Evolutionary conservation across 2,888 invertebrate genomes (phyloP), one percentile per base, ranked within the genome.

Genomic region (Lamellibrachia columna): DNA sequence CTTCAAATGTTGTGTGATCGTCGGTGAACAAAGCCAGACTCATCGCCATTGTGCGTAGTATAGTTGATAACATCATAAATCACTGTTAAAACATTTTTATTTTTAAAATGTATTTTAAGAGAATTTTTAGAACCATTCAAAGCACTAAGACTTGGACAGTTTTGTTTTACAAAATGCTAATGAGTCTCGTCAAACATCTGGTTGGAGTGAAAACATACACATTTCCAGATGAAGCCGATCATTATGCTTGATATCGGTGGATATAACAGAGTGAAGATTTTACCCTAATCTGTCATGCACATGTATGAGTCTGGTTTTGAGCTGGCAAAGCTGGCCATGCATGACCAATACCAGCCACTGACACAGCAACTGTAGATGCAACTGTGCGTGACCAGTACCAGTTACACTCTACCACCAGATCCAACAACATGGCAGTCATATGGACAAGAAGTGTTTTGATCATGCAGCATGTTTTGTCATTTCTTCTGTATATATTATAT

Each of bases 401-500:
- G 91, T 91, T 91, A 28, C 28, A 22, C 22, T 91, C 2, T 91
- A n/a, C 91, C 40, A 91, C 40, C 91, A 91, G 40, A 22, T 91
- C 91, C 91, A 91, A 22, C 91, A 91, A 22, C 91, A 91, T 90
- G 90, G 90, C 90, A 90, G 22, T 28, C 7, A 28, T 91, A 22
- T 28, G 28, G 22, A 28, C 91, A 91, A 28, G 91, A 91, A 91
- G 28, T 91, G 91, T 91, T 91, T 91, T 91, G 91, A 91, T 91
- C 91, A 91, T 28, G 91, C 91, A 91, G 91, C 91, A 91, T 91
- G 91, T 91, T 91, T 91, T 15, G 91, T 91, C 28, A 28, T 91
- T 91, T 91, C 91, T 91, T 91, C 40, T 91, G 91, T 91, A 91
- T 91, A 91, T 91, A 91, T 91, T 91, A 91, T 91, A 91, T 91